Evolutionary conservation across 2,797 vertebrate genomes (phyloP).

Genomic region (Platyrinchus mystaceus): DNA sequence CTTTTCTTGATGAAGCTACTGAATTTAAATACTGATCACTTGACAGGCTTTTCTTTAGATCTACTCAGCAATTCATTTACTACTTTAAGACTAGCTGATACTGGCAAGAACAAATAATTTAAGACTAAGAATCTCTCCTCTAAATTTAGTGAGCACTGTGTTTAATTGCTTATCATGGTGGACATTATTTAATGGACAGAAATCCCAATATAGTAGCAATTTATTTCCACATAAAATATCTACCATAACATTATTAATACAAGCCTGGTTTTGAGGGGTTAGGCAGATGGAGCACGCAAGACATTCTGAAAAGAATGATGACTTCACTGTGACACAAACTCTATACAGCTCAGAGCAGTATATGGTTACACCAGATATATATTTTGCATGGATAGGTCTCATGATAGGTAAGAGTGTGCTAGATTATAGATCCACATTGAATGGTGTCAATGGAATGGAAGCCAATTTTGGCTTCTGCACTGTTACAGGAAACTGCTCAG

Average conservation of each 20-base stretch:
- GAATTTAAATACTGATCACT: background rate
- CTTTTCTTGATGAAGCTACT: background rate
- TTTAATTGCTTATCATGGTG: background rate
- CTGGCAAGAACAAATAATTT: background rate
- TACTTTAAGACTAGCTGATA: background rate
- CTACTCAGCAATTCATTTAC: background rate
- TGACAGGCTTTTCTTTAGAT: background rate
- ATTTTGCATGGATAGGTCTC: conserved; percentile 38
- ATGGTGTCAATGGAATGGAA: background rate
- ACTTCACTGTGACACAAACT: conserved; percentile 42
- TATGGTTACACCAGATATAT: conserved; percentile 46
- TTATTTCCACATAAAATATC: background rate
- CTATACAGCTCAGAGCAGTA: background rate
- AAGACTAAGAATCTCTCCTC: background rate
- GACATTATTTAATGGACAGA: background rate
- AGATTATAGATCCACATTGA: background rate
- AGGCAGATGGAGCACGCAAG: background rate
- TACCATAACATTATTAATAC: background rate
- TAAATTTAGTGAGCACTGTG: background rate
- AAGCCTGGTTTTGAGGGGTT: conserved; percentile 20
- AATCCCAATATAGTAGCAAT: background rate
- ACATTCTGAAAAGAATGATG: conserved; percentile 63
- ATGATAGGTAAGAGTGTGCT: conserved; percentile 28
- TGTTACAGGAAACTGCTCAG: conserved; percentile 30
- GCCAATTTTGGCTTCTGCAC: background rate